These are phyloP conservation scores for Heliconius cydno DNA, from an alignment of 2,888 invertebrate species.

Conservation along the genomic window DNA sequence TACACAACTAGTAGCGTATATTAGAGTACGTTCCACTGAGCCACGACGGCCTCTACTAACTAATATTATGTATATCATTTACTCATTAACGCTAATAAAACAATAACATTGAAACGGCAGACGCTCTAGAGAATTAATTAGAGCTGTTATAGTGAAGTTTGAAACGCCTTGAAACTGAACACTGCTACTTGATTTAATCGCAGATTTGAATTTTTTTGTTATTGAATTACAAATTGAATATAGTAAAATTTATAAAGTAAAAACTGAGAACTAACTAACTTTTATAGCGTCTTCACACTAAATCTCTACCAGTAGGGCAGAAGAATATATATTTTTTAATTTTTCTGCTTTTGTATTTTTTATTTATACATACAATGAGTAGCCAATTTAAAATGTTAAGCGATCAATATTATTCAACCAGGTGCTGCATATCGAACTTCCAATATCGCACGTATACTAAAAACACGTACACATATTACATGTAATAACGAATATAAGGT, in stretches of 20 bases:
- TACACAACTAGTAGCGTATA: too few relatives aligned
- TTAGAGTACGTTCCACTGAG: too few relatives aligned
- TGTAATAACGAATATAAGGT: constrained; percentile 8
- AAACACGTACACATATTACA: background rate
- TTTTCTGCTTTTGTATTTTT: background rate
- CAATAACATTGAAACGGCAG: background rate
- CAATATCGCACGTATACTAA: background rate
- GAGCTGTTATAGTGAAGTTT: background rate
- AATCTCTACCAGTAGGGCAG: too few relatives aligned
- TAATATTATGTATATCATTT: background rate
- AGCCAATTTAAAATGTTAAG: background rate
- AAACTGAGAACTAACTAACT: too few relatives aligned
- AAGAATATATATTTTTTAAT: background rate
- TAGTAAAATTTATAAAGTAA: background rate
- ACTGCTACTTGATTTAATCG: background rate
- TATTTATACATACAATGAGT: background rate
- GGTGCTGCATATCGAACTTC: constrained; percentile 2
- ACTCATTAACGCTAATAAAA: background rate
- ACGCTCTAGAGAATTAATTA: constrained; percentile 7
- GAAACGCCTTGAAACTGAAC: background rate
- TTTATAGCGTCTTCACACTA: too few relatives aligned
- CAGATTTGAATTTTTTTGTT: constrained; percentile 1
- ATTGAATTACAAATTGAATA: background rate
- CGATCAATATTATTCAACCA: background rate
- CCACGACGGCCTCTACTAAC: background rate